Base-by-base conservation (phyloP, 1,140 invertebrate species). In the Drosophila melanogaster region DNA sequence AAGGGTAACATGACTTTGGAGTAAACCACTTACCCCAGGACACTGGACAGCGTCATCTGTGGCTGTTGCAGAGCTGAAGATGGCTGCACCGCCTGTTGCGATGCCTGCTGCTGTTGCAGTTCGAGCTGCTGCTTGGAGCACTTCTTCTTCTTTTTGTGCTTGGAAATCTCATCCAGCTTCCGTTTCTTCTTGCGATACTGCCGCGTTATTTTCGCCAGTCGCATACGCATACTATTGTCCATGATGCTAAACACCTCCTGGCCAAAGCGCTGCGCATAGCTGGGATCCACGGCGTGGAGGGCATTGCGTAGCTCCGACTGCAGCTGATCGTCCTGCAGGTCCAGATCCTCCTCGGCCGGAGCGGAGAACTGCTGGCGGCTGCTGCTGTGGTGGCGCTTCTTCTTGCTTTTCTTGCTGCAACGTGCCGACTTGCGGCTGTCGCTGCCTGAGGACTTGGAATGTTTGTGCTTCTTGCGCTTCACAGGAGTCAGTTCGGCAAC, bases 151-250 rank as follows among this genome's bases (percentile, higher is more conserved):
- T 91, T 91, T 51, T 90, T 91, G 43, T 81, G 84, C 67, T 91
- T 91, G 61, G 93, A 94, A 17, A 98, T 93, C 70, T 95, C 96
- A 37, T 94, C 95, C 3, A 98, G 91, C 91, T 97, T 96, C 53
- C 94, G 95, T 90, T 97, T 96, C 89, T 97, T 97, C 80, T 97
- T 96, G 65, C 95, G 94, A 87, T 96, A 97, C 77, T 96, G 95
- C 46, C 95, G 93, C 79, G 97, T 96, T 33, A 98, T 93, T 40
- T 97, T 96, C 1, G 96, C 96, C 58, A 98, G 86, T 41, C 95
- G 93, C 90, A 95, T 94, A 26, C 96, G 93, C 96, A 97, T 97
- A 79, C 96, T 95, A 65, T 95, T 92, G 90, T 97, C 96, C 87
- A 95, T 95, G 1, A 95, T 94, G 89, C 95, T 95, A 91, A 96